phyloP scores from a whole-genome alignment of 2,797 vertebrate species.

The Onychomys torridus region DNA sequence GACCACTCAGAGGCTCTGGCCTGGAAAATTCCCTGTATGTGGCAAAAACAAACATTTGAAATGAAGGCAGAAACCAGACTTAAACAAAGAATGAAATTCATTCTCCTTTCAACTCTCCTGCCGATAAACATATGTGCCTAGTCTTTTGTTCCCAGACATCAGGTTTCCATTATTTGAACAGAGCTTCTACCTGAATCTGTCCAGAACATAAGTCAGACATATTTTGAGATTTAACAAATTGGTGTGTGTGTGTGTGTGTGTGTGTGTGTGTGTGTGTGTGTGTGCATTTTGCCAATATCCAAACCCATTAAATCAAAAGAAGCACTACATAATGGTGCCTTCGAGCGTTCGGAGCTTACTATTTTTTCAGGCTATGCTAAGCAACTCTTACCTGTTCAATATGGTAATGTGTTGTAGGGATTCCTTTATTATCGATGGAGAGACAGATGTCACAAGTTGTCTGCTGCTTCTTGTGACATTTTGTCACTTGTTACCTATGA shows the following conservation, averaged over 20 bases:
- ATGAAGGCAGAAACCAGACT: conserved; percentile 68
- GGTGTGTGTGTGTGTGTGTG: neutral
- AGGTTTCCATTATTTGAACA: conserved; percentile 65
- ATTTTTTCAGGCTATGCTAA: conserved; percentile 27
- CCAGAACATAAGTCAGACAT: conserved; percentile 28
- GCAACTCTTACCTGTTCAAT: neutral
- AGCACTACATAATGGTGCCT: neutral
- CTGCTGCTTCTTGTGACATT: conserved; percentile 26
- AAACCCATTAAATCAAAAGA: conserved; percentile 23
- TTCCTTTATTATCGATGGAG: conserved; percentile 23
- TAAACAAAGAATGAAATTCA: conserved; percentile 70
- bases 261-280: neutral
- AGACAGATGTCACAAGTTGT: conserved; percentile 36
- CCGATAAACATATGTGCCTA: conserved; percentile 52
- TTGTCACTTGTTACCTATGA: neutral
- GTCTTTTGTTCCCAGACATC: conserved; percentile 69
- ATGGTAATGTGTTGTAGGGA: neutral
- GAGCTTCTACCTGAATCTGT: conserved; percentile 53
- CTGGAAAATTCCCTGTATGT: conserved; percentile 71
- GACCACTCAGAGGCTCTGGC: conserved; percentile 61
- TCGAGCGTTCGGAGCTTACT: conserved; percentile 17
- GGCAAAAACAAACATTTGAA: conserved; percentile 77
- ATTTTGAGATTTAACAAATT: conserved; percentile 43
- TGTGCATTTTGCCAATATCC: neutral
- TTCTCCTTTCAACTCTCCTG: conserved; percentile 67